Evolutionary conservation across 2,888 invertebrate genomes (phyloP).

Genomic region (Leptopterna dolabrata): DNA sequence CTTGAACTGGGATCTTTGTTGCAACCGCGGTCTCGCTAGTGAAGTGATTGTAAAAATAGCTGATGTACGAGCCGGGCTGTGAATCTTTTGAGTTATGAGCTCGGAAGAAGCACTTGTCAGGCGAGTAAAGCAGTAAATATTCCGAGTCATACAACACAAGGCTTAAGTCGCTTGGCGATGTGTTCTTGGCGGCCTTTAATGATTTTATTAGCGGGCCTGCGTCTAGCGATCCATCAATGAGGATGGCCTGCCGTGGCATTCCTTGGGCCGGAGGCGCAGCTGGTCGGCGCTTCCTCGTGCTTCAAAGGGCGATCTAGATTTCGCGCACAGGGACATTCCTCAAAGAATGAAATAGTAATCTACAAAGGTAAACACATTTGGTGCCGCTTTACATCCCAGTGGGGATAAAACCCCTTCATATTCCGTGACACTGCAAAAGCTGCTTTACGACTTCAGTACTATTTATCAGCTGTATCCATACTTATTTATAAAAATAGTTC

Average conservation of each 20-base stretch:
- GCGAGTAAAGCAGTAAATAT: constrained; percentile 19
- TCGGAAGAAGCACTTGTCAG: constrained; percentile 26
- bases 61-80: not conserved
- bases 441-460: too few relatives aligned
- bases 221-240: constrained; percentile 20
- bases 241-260: not conserved
- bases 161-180: constrained; percentile 14
- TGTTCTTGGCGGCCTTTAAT: constrained; percentile 34
- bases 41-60: constrained; percentile 9
- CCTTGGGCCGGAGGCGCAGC: not conserved
- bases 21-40: not conserved
- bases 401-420: too few relatives aligned
- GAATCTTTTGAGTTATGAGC: constrained; percentile 10
- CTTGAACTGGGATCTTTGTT: not conserved
- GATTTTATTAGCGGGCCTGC: constrained; percentile 34
- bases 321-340: not conserved
- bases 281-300: not conserved
- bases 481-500: too few relatives aligned
- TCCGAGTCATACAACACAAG: constrained; percentile 27
- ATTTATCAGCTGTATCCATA: too few relatives aligned
- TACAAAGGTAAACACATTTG: not conserved
- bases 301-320: not conserved
- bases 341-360: not conserved
- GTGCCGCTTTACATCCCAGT: too few relatives aligned
- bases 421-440: too few relatives aligned